These are phyloP conservation scores for Myxocyprinus asiaticus DNA, from an alignment of 2,113 vertebrate genomes.

Conservation along the genomic window DNA sequence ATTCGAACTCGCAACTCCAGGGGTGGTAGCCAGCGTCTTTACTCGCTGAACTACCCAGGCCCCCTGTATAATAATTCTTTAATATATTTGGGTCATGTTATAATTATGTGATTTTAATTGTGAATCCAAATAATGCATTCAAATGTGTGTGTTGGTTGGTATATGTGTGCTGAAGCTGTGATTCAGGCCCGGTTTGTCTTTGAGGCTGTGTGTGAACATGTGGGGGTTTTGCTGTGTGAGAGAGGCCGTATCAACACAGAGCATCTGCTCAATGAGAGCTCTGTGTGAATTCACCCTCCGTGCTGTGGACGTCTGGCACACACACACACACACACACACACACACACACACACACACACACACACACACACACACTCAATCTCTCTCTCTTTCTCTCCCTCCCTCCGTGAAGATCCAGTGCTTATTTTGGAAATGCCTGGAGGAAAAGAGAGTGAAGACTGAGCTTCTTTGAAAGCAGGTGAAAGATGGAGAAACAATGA, in stretches of 20 bases:
- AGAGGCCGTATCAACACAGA: slow-evolving; percentile 1
- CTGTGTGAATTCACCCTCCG: slow-evolving; percentile 33
- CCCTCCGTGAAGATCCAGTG: slow-evolving; percentile 47
- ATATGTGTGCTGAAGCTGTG: slow-evolving; percentile 6
- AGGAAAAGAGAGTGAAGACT: slow-evolving; percentile 64
- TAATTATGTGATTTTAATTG: no score
- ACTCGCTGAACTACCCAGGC: no score
- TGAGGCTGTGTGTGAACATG: not conserved
- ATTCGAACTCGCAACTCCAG: no score
- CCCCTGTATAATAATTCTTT: no score
- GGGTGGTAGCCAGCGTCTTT: no score
- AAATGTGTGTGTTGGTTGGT: not conserved
- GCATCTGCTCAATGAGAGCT: slow-evolving; percentile 34
- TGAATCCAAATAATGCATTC: no score
- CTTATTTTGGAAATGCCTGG: slow-evolving; percentile 53
- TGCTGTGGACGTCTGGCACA: slow-evolving; percentile 13
- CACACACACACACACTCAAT: not conserved
- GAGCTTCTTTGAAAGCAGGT: slow-evolving; percentile 18
- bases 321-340: not conserved
- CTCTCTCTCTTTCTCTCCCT: slow-evolving; percentile 35
- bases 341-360: not conserved
- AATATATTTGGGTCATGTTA: no score
- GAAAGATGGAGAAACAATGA: not conserved
- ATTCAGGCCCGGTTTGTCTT: slow-evolving; percentile 9
- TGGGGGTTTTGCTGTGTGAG: not conserved